Conservation (phyloP, 2,888 invertebrate species). For the Drosophila paranaensis region DNA sequence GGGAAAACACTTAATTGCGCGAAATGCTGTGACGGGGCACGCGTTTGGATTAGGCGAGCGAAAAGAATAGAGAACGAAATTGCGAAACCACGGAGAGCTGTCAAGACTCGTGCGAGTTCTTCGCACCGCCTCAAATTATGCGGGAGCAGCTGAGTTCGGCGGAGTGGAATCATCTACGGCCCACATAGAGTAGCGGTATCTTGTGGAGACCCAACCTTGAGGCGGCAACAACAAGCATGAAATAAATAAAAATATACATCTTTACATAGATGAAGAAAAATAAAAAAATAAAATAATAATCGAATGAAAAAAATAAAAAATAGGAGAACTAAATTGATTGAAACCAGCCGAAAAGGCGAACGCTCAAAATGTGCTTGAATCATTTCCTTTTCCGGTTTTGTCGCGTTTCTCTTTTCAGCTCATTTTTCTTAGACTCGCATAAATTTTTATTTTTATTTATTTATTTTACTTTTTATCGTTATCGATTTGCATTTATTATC, state of each 20-base stretch:
- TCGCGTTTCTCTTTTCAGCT: conserved; percentile 38
- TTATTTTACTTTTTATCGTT: conserved; percentile 19
- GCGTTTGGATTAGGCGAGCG: conserved; percentile 35
- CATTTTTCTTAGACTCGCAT: conserved; percentile 26
- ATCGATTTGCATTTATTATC: conserved; percentile 65
- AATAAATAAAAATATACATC: conserved; percentile 40
- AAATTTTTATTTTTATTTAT: conserved; percentile 2
- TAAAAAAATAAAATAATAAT: neutral
- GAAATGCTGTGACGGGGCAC: conserved; percentile 38
- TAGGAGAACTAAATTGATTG: neutral
- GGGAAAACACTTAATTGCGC: conserved; percentile 50
- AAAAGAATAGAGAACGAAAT: conserved; percentile 5
- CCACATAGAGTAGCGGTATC: conserved; percentile 41
- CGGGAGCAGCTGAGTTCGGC: conserved; percentile 23
- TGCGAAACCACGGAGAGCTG: neutral
- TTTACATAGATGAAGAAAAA: neutral
- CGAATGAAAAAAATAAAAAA: neutral
- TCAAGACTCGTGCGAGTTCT: conserved; percentile 24
- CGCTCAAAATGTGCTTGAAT: conserved; percentile 52
- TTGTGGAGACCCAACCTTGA: conserved; percentile 53
- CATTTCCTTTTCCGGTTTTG: conserved; percentile 78
- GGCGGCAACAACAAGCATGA: conserved; percentile 26
- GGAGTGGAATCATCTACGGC: conserved; percentile 17
- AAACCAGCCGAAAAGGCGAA: conserved; percentile 23
- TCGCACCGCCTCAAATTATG: conserved; percentile 35